Base-by-base conservation (phyloP, 2,113 vertebrate species). In the Phaetusa simplex region DNA sequence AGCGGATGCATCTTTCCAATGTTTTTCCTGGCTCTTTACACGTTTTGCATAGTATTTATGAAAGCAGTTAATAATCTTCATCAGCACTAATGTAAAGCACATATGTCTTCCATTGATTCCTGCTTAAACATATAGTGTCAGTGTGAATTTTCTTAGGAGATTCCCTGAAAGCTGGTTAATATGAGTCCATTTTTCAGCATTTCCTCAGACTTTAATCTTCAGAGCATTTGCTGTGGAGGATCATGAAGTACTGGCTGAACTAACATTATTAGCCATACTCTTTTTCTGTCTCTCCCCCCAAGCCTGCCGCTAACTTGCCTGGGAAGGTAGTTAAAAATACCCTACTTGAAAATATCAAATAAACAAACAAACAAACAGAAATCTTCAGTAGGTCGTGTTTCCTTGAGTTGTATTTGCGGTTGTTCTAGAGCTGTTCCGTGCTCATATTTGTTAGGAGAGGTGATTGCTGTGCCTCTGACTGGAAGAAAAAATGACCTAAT, bases 21-120 rank as follows among this genome's bases (percentile, higher is more conserved):
- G 71, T 93, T 95, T 95, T 95, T 89, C 77, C 70, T 97, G 81
- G 69, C 91, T 95, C 69, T 90, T 88, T 29, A 82, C 34, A 17
- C 16, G 17, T 74, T 95, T 86, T 91, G 36, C 47, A 27, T 74
- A 49, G 76, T 82, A 77, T 84, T 82, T 85, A 29, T 93, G 81
- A 94, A 91, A 84, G 59, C 50, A 73, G n/a, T 71, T 84, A 85
- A 72, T 82, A 52, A 65, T 80, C 76, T 88, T 93, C 13, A 79
- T 26, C 36, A 40, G 34, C 49, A 40, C 56, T 82, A 87, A 64
- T 2, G 1, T 47, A 71, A 92, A 30, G 47, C 73, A 86, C n/a
- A 23, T 67, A 59, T 30, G 67, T 49, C 58, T 80, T 81, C 49
- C 38, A n/a, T 11, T 53, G 71, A 61, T 82, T 79, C 24, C 47